Evolutionary conservation across 2,113 vertebrate genomes (phyloP), one percentile per base, ranked within the genome.

Genomic region (Argyrosomus japonicus): DNA sequence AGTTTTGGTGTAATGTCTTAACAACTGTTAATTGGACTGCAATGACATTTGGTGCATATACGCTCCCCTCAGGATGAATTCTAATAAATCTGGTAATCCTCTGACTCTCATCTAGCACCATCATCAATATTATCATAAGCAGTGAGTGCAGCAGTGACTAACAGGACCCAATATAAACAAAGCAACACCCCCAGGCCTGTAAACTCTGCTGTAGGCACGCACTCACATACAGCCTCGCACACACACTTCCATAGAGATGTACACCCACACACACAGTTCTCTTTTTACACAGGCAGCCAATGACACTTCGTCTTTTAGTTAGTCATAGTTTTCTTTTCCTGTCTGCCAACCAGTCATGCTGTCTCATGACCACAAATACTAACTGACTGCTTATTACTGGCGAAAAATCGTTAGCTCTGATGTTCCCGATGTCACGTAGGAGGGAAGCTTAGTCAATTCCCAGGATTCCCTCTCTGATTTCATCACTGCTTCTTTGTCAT

Each of bases 401-500:
- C 7, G 7, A 9, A 40, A 40, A 40, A 40, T 40, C 36, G 8
- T 40, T 40, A 40, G 36, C 36, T 40, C 36, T 40, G 72, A 85
- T 40, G 56, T 67, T 62, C 13, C 29, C 32, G 36, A 57, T 53
- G 73, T 77, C 43, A 68, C 12, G 4, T 77, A 40, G 29, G 25
- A 15, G 43, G 47, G 25, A 54, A 62, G 48, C 3, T 11, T 5
- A 29, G 54, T 68, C 3, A 23, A 13, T 7, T 53, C 74, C 63
- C 69, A 57, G 48, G 68, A 48, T 63, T 78, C 64, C 69, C 18
- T 62, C 65, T 75, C 48, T 77, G 73, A 82, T 76, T 50, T 77
- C 73, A 83, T 45, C 9, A 25, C 21, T n/a, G 56, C 19, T 4
- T 53, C 19, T 47, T 61, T 3, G 47, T 62, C 10, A 18, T 61